These are phyloP conservation scores for Stenodera caucasica DNA, from an alignment of 2,888 invertebrate genomes.

Conservation along the genomic window DNA sequence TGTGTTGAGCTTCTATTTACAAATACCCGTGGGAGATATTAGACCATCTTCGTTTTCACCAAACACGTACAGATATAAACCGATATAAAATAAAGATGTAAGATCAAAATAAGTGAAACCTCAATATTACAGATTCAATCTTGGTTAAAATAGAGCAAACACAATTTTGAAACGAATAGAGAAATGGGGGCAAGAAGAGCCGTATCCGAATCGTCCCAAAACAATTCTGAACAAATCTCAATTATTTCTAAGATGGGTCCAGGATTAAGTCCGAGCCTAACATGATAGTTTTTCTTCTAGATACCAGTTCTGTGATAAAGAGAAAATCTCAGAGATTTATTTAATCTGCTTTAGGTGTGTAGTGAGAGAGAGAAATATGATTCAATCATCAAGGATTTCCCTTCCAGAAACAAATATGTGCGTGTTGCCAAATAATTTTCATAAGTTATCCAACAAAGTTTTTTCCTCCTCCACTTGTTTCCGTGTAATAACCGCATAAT, in stretches of 20 bases:
- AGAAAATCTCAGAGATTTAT: neutral
- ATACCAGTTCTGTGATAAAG: neutral
- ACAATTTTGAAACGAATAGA: no score
- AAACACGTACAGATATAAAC: neutral
- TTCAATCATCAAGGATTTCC: neutral
- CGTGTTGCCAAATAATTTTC: neutral
- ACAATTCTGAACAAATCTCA: slow-evolving; percentile 1
- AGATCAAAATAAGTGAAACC: neutral
- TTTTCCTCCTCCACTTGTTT: neutral
- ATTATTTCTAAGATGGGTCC: neutral
- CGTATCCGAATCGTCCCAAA: neutral
- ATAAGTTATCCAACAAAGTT: neutral
- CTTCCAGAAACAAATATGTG: neutral
- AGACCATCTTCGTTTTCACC: slow-evolving; percentile 36
- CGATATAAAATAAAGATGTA: neutral
- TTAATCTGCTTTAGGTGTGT: neutral
- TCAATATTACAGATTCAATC: neutral
- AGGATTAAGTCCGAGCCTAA: neutral
- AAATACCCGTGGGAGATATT: slow-evolving; percentile 46
- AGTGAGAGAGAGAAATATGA: neutral
- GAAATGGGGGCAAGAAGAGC: neutral
- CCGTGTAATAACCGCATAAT: neutral
- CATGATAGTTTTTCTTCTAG: neutral
- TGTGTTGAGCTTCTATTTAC: slow-evolving; percentile 30
- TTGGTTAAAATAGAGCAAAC: no score